Evolutionary conservation across 2,113 vertebrate genomes (phyloP).

Genomic region (Lagenorhynchus albirostris): DNA sequence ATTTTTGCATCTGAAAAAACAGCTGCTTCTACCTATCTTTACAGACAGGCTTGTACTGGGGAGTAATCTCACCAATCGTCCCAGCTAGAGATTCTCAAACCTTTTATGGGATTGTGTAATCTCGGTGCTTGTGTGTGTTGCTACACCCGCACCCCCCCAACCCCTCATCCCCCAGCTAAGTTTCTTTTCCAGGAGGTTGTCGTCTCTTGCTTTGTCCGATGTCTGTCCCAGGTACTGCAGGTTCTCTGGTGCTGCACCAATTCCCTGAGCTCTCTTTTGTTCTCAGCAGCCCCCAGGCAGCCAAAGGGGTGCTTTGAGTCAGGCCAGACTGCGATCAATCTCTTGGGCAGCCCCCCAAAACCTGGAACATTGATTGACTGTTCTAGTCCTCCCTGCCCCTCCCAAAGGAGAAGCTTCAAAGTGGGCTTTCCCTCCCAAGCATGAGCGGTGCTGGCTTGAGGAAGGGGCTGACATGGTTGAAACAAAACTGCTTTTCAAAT

Average conservation of each 20-base stretch:
- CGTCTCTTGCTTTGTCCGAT: not conserved
- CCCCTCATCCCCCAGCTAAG: not conserved
- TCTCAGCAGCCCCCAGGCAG: not conserved
- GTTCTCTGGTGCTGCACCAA: not conserved
- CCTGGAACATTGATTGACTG: not conserved
- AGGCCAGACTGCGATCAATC: not conserved
- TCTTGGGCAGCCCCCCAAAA: not conserved
- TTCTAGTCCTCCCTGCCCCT: not conserved
- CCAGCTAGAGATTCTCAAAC: not conserved
- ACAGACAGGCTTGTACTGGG: not conserved
- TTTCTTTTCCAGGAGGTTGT: not conserved
- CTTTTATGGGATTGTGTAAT: not conserved
- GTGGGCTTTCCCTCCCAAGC: not conserved
- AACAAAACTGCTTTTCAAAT: not conserved
- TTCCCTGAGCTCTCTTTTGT: not conserved
- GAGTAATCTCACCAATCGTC: not conserved
- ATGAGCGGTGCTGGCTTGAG: not conserved
- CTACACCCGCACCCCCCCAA: accelerated
- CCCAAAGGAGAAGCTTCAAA: not conserved
- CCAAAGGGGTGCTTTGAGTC: not conserved
- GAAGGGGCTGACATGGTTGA: not conserved
- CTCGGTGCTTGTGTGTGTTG: not conserved
- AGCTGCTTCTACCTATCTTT: not conserved
- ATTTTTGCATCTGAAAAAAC: not conserved
- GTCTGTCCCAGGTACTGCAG: not conserved